Evolutionary conservation across 2,113 vertebrate species (phyloP), one percentile per base, ranked within the genome.

Genomic region (Mobula hypostoma): DNA sequence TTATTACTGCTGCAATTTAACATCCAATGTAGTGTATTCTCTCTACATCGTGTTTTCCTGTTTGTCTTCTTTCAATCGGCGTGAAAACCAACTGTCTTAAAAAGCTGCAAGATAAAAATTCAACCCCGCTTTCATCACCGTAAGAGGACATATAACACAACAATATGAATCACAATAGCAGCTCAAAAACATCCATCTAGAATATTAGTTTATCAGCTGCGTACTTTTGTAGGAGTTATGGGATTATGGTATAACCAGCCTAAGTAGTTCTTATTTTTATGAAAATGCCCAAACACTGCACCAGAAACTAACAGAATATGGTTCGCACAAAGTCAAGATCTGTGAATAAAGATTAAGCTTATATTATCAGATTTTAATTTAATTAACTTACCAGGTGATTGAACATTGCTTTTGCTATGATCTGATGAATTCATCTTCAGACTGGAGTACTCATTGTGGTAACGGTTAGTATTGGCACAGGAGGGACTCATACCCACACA

Each of bases 401-500:
- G 2, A 95, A 92, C 94, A 63, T 94, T 96, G 1, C 7, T 90
- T 95, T 97, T 97, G 95, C 97, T 95, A 95, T 97, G 97, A 94
- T 99, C 98, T 15, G 96, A 96, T 4, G 70, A 74, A 29, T 21
- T 93, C 70, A 93, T 93, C 95, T 98, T 98, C 95, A 97, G 97
- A 0, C 96, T 95, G 94, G 96, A 97, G 95, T 97, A 79, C 94
- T 96, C 95, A 32, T 95, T 94, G 95, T 96, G 94, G 29, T 94
- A 96, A 3, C 97, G 94, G 94, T 96, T 97, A 95, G 97, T 97
- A 96, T 96, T 96, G 93, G 97, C 97, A 76, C 98, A 97, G 11
- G 99, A 99, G 2, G 99, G 99, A 96, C 98, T 99, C 98, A 99
- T 99, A 94, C 99, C 99, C 94, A 99, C 99, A n/a, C 99, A 99